Base-by-base conservation (phyloP, 2,888 invertebrate genomes). In the Griposia aprilina region DNA sequence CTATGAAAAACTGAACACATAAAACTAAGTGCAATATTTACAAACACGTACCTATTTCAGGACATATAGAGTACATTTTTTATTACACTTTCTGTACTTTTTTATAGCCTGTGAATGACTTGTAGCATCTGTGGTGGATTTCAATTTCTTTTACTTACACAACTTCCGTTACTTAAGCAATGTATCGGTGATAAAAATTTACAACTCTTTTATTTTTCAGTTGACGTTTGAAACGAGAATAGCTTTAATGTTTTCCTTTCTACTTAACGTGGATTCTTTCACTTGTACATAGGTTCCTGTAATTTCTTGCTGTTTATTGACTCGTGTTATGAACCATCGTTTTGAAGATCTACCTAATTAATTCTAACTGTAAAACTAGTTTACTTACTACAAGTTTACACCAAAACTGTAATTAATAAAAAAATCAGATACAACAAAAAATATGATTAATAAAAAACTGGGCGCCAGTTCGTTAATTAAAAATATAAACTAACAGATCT, bases 71-170 rank as follows among this genome's bases (percentile, higher is more conserved):
- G 92, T 92, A 91, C 83, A 92, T 90, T 90, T 93, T 94, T 95
- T 95, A 94, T 94, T 95, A 94, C 95, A 94, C 93, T 94, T 92
- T 91, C 90, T 90, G 89, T 91, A 92, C 92, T 94, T 94, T 57
- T 96, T 96, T 95, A 96, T 93, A 92, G 93, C 90, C 93, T 93
- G 95, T 93, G 93, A 95, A 94, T 95, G 96, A 95, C 93, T 96
- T 82, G 91, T 82, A 94, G 94, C 96, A 96, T 96, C 95, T 96
- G 96, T 91, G 94, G 96, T 94, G 92, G 94, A 95, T 95, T 95
- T 94, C 94, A 92, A 95, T 96, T 95, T 95, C 96, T 94, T 95
- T 93, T 93, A 94, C 95, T 94, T 93, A 93, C 93, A 91, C 88
- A 90, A 94, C 96, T 95, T 96, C 96, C 96, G 95, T 93, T 94